Conservation (phyloP, 2,888 invertebrate genomes). For the Tetragnatha montana region DNA sequence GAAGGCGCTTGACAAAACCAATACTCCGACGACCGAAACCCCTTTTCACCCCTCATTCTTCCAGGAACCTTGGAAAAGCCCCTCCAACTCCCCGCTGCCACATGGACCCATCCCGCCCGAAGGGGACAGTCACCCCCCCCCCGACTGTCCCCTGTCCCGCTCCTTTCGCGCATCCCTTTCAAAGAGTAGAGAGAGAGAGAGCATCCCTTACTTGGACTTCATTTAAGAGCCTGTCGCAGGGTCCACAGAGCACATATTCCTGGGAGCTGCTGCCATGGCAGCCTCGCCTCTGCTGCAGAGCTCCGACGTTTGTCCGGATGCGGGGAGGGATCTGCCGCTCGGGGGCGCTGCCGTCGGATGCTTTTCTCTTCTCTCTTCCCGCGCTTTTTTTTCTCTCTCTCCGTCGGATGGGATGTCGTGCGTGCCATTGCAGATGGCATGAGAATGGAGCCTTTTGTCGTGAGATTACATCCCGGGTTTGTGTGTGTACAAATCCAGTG, state of each 20-base stretch:
- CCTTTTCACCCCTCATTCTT: too few species aligned
- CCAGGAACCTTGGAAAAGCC: too few species aligned
- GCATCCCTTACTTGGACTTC: slow-evolving; percentile 35
- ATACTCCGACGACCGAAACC: too few species aligned
- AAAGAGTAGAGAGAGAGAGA: not conserved
- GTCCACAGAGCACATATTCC: slow-evolving; percentile 41
- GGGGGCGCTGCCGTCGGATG: slow-evolving; percentile 24
- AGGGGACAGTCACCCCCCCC: too few species aligned
- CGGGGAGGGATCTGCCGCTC: slow-evolving; percentile 28
- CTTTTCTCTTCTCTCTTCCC: slow-evolving; percentile 29
- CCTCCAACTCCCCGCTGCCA: too few species aligned
- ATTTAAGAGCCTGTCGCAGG: slow-evolving; percentile 39
- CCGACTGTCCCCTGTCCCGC: too few species aligned
- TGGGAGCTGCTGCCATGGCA: slow-evolving; percentile 43
- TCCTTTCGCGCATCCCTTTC: too few species aligned
- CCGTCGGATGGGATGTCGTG: too few species aligned
- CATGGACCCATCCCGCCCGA: too few species aligned
- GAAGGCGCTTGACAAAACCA: too few species aligned
- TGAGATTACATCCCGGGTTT: not conserved
- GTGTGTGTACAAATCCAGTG: not conserved
- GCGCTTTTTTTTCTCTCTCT: slow-evolving; percentile 11
- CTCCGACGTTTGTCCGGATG: slow-evolving; percentile 36
- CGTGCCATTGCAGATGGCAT: slow-evolving; percentile 8
- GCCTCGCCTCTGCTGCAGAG: slow-evolving; percentile 43
- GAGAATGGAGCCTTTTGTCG: slow-evolving; percentile 6